phyloP scores from a whole-genome alignment of 1,140 invertebrate genomes.

The Bemisia tabaci region DNA sequence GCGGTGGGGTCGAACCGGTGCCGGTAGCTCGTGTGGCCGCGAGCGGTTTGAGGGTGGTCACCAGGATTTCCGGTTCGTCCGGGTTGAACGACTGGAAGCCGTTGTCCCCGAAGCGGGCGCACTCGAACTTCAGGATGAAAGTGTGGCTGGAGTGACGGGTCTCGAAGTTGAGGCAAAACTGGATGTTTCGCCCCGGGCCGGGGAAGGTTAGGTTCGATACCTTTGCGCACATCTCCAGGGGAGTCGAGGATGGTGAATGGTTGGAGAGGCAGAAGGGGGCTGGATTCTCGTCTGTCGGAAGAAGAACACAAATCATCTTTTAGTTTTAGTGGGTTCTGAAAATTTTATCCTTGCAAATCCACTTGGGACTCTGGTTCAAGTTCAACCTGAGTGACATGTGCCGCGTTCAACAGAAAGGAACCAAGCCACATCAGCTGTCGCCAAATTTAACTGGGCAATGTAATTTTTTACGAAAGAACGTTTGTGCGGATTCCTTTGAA shows the following conservation, averaged over 20 bases:
- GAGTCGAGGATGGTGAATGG: background rate
- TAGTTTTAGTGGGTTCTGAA: too few species aligned
- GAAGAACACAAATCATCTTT: too few species aligned
- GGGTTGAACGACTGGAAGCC: background rate
- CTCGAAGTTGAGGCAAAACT: background rate
- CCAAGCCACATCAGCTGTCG: too few species aligned
- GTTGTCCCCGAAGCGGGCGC: background rate
- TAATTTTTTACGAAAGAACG: too few species aligned
- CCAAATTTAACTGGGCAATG: too few species aligned
- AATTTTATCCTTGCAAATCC: too few species aligned
- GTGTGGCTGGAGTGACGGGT: background rate
- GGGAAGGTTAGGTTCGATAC: background rate
- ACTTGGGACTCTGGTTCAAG: too few species aligned
- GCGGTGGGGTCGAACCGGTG: background rate
- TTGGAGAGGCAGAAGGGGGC: background rate
- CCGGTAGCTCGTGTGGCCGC: background rate
- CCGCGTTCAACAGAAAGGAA: too few species aligned
- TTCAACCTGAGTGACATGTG: too few species aligned
- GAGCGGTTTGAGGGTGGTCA: background rate
- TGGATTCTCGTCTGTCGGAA: background rate
- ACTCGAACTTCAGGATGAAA: background rate
- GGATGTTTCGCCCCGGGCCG: background rate
- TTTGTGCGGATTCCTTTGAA: too few species aligned
- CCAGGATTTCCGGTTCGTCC: background rate
- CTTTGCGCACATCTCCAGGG: background rate